Evolutionary conservation across 23 tunicate genomes (phyloP), one percentile per base, ranked within the genome.

Genomic region (Oikopleura albicans): DNA sequence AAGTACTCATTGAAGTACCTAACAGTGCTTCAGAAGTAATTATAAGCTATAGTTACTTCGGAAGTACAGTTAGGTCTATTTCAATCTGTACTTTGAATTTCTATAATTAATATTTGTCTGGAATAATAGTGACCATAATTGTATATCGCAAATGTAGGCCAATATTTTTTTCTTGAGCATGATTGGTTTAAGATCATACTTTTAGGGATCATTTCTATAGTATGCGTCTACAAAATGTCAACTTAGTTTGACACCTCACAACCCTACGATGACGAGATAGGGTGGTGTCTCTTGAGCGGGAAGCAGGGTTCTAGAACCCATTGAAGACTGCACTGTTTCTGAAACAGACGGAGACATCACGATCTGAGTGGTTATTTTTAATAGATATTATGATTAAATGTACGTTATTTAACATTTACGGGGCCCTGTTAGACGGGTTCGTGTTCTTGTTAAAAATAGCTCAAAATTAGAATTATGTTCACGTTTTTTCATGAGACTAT

Each of bases 121-220:
- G n/a, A 49, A 49, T 8, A 49, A 22, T 22, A 49, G 63, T 8
- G 22, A 49, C 63, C 63, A 49, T 49, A 49, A 49, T 49, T 49
- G 63, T 12, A 8, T 8, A 49, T 49, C 63, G 12, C 63, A 49
- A 49, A 49, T 8, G 12, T 49, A 8, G 12, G 12, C 63, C 12
- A 8, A 12, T 12, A 49, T 49, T 8, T 49, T 49, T 49, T 49
- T 22, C 22, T 12, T 8, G 12, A 22, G 16, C 12, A 22, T 49
- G 12, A 71, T 34, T 4, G 37, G 39, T 40, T 84, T 86, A 89
- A 89, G 92, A 86, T 89, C 92, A 89, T 89, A 84, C 89, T 89
- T 89, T 89, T 89, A 86, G 92, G 89, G 92, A 88, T 89, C 88
- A 87, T 89, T 89, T 89, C 92, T 86, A 89, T 89, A 89, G 89